Evolutionary conservation across 2,113 vertebrate species (phyloP).

Genomic region (Lampris megalopsis): DNA sequence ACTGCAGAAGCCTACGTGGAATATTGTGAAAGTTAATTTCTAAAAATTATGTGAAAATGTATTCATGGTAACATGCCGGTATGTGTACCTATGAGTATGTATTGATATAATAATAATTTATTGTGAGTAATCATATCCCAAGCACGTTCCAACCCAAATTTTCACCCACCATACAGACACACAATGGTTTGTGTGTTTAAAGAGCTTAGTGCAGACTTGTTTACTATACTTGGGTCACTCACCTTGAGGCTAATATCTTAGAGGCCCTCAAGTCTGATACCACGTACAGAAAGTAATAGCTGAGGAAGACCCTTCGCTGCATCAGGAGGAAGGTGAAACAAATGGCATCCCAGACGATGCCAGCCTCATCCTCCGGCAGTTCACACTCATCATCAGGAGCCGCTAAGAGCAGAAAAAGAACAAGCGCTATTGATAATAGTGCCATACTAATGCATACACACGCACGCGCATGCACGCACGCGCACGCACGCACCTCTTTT

Average conservation of each 20-base stretch:
- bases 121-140: too few relatives aligned
- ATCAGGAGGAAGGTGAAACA: constrained; percentile 83
- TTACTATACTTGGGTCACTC: not conserved
- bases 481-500: not conserved
- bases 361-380: constrained; percentile 81
- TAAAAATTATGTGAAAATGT: too few relatives aligned
- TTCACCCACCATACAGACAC: too few relatives aligned
- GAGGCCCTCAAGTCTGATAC: constrained; percentile 83
- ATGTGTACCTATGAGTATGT: too few relatives aligned
- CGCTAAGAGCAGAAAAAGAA: constrained; percentile 60
- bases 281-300: constrained; percentile 83
- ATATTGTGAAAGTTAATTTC: too few relatives aligned
- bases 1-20: too few relatives aligned
- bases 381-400: constrained; percentile 77
- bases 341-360: constrained; percentile 83
- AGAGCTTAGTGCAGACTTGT: not conserved
- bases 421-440: not conserved
- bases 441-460: not conserved
- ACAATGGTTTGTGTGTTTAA: not conserved
- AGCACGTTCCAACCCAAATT: too few relatives aligned
- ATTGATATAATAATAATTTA: too few relatives aligned
- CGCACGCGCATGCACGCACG: not conserved
- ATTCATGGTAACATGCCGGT: too few relatives aligned
- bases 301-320: constrained; percentile 82
- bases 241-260: constrained; percentile 83